Percentiles rank a stretch among this genome's conserved stretches.
These are phyloP conservation scores for Mycalesis mineus DNA, from an alignment of 2,888 invertebrate genomes.

Conservation along the genomic window DNA sequence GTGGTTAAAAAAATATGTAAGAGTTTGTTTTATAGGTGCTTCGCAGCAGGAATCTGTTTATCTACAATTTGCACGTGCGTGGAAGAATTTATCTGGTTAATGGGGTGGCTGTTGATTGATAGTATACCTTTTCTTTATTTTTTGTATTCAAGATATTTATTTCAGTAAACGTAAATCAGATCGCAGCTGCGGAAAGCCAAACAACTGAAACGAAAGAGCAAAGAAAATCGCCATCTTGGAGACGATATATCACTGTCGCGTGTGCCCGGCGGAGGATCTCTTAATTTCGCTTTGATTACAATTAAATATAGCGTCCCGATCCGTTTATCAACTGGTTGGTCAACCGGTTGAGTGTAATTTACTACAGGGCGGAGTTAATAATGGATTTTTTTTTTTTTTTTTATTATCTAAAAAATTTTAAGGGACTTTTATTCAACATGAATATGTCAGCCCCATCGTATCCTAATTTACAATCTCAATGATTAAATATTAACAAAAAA, in stretches of 20 bases:
- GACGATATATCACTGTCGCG: constrained; percentile 15
- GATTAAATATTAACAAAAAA: no score
- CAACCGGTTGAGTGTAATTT: not conserved
- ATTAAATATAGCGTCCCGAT: constrained; percentile 8
- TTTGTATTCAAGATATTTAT: not conserved
- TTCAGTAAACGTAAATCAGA: not conserved
- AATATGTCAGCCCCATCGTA: no score
- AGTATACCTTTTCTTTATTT: not conserved
- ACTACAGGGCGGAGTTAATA: not conserved
- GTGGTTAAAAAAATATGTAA: no score
- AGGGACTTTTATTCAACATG: no score
- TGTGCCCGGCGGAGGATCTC: constrained; percentile 1
- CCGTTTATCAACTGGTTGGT: not conserved
- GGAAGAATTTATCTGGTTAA: not conserved
- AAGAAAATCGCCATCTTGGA: constrained; percentile 5
- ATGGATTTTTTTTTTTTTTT: no score
- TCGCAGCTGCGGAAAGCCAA: not conserved
- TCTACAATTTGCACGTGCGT: no score
- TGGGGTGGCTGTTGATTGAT: not conserved
- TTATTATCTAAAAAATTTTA: no score
- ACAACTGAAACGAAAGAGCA: constrained; percentile 1
- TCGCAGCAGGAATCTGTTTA: no score
- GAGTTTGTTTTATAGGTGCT: no score
- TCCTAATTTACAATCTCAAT: no score
- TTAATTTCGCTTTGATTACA: constrained; percentile 16